Evolutionary conservation across 2,113 vertebrate genomes (phyloP).

Genomic region (Alosa alosa): DNA sequence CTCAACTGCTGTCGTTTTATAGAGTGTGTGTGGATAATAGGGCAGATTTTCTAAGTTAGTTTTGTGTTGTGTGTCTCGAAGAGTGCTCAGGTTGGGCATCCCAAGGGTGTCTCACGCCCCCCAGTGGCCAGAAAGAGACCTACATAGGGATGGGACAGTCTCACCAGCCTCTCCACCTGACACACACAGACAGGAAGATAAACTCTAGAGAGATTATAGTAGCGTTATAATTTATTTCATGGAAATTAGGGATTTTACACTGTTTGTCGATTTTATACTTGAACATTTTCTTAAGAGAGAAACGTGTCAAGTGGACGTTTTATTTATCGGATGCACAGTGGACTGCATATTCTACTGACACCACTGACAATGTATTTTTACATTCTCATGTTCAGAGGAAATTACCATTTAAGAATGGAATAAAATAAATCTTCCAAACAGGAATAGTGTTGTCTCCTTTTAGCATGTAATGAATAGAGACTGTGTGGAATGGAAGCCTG

Average conservation of each 20-base stretch:
- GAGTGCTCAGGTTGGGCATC: too few species aligned
- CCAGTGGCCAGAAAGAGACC: background rate
- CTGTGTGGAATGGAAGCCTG: too few species aligned
- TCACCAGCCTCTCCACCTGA: background rate
- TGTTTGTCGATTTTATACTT: slow-evolving; percentile 83
- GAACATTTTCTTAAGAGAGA: slow-evolving; percentile 86
- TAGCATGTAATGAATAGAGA: background rate
- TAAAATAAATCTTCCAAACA: background rate
- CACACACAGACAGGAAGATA: background rate
- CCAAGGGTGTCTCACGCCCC: too few species aligned
- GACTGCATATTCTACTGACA: background rate
- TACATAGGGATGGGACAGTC: background rate
- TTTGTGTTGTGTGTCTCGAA: background rate
- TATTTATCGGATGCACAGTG: background rate
- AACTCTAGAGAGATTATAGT: background rate
- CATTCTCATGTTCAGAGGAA: background rate
- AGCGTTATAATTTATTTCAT: background rate
- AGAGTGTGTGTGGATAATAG: slow-evolving; percentile 23
- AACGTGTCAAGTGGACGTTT: slow-evolving; percentile 62
- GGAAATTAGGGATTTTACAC: slow-evolving; percentile 79
- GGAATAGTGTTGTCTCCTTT: background rate
- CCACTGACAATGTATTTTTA: background rate
- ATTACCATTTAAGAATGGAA: background rate
- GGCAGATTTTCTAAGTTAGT: slow-evolving; percentile 35
- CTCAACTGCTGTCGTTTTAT: too few species aligned